Conservation (phyloP, 2,888 invertebrate species). For the Automeris io region DNA sequence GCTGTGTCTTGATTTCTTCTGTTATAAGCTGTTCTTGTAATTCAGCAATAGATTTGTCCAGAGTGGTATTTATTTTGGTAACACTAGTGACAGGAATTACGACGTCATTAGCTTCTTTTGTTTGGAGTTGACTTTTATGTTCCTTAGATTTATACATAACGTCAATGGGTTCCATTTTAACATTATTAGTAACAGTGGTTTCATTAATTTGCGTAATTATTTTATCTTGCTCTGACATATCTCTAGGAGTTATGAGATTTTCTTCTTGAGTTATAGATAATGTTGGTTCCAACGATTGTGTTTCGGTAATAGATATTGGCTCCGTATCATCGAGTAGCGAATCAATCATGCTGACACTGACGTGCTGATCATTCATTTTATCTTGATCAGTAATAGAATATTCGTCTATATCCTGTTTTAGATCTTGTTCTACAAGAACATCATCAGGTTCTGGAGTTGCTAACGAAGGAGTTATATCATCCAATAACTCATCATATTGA, state of each 20-base stretch:
- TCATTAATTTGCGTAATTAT: conserved; percentile 9
- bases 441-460: conserved; percentile 55
- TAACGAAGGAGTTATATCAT: conserved; percentile 47
- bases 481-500: conserved; percentile 45
- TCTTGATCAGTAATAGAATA: conserved; percentile 16
- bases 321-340: conserved; percentile 41
- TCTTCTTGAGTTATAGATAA: conserved; percentile 30
- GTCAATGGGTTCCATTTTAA: not conserved
- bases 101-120: not conserved
- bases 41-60: not conserved
- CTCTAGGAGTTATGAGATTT: conserved; percentile 26
- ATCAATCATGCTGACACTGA: conserved; percentile 47
- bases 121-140: not conserved
- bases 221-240: conserved; percentile 24
- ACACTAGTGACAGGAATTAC: too few relatives aligned
- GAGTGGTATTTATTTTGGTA: not conserved
- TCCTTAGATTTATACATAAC: not conserved
- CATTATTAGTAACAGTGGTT: not conserved
- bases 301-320: conserved; percentile 28
- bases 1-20: not conserved
- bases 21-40: not conserved
- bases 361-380: conserved; percentile 36
- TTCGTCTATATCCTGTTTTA: conserved; percentile 10
- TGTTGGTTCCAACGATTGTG: conserved; percentile 31
- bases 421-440: conserved; percentile 15